Evolutionary conservation across 2,888 invertebrate species (phyloP).

Genomic region (Cephus sareptanus): DNA sequence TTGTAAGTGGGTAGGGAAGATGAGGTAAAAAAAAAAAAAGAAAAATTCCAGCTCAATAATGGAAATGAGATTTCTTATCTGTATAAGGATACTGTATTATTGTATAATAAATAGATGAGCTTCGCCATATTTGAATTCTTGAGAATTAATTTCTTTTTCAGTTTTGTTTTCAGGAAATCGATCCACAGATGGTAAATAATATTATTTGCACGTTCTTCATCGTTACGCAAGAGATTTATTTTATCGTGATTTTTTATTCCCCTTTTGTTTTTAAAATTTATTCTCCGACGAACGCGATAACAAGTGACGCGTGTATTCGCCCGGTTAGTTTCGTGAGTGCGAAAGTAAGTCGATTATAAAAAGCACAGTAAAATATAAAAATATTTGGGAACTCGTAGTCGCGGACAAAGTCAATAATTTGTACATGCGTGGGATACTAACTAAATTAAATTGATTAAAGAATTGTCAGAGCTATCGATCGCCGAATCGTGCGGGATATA

Average conservation of each 20-base stretch:
- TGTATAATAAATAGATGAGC: not conserved
- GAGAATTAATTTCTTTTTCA: not conserved
- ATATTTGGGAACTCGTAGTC: not conserved
- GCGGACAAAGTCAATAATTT: not conserved
- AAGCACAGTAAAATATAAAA: not conserved
- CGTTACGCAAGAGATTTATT: not conserved
- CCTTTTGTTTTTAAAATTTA: not conserved
- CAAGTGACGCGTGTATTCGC: not conserved
- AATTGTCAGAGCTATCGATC: not conserved
- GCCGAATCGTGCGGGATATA: not conserved
- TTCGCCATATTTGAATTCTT: conserved; percentile 1
- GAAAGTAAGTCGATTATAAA: not conserved
- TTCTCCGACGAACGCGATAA: not conserved
- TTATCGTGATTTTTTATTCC: not conserved
- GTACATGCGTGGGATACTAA: not conserved
- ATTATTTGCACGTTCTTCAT: not conserved
- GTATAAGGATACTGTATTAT: not conserved
- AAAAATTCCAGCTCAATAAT: not conserved
- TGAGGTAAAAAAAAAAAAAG: not conserved
- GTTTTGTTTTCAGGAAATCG: not conserved
- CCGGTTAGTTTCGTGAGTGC: not conserved
- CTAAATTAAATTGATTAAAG: not conserved
- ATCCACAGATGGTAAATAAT: not conserved
- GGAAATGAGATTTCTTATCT: conserved; percentile 21
- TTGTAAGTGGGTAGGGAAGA: not conserved